Evolutionary conservation across 2,888 invertebrate species (phyloP).

Genomic region (Platycheirus albimanus): DNA sequence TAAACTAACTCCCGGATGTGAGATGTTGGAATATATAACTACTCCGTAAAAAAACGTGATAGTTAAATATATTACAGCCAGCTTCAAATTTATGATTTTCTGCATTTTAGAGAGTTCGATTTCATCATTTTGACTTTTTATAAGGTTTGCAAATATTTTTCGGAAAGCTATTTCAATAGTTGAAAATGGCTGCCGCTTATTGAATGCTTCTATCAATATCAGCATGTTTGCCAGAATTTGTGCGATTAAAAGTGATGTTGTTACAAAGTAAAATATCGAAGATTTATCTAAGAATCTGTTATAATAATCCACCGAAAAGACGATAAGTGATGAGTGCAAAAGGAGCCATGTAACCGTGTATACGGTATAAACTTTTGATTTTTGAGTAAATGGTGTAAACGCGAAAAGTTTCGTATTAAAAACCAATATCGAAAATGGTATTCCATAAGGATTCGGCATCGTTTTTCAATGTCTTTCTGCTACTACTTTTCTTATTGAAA

Average conservation of each 20-base stretch:
- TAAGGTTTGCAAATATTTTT: conserved; percentile 3
- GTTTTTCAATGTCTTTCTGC: too few species aligned
- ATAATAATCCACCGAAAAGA: conserved; percentile 47
- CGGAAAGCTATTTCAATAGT: conserved; percentile 37
- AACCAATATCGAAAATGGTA: not conserved
- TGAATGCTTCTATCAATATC: conserved; percentile 66
- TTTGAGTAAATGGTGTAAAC: conserved; percentile 17
- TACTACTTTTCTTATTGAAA: too few species aligned
- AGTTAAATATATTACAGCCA: conserved; percentile 1
- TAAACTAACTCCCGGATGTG: not conserved
- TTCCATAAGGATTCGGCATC: not conserved
- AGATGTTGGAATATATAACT: not conserved
- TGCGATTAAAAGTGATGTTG: not conserved
- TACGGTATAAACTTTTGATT: not conserved
- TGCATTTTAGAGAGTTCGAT: conserved; percentile 2
- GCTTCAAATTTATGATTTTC: conserved; percentile 11
- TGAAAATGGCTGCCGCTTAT: conserved; percentile 31
- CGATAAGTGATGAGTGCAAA: conserved; percentile 32
- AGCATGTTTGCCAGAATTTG: conserved; percentile 52
- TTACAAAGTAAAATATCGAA: conserved; percentile 26
- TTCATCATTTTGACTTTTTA: not conserved
- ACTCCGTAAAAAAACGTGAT: not conserved
- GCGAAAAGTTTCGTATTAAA: conserved; percentile 23
- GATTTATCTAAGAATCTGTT: not conserved
- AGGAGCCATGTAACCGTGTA: conserved; percentile 21